Evolutionary conservation across 2,797 vertebrate species (phyloP).

Genomic region (Florisuga fusca): DNA sequence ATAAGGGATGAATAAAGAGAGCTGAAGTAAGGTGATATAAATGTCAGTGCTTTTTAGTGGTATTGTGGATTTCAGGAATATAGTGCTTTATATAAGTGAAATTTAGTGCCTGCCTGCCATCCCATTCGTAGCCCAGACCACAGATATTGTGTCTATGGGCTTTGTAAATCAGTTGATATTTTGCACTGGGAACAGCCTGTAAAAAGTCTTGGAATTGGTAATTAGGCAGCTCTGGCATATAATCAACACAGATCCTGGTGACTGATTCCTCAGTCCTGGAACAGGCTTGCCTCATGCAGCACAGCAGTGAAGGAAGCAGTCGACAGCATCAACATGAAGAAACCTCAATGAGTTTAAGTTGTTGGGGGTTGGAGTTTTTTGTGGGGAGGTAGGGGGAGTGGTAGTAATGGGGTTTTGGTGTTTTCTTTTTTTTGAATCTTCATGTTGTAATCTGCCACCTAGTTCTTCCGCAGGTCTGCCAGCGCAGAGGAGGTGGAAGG

Average conservation of each 20-base stretch:
- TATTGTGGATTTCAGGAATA: background rate
- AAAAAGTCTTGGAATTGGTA: background rate
- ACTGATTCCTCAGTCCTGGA: background rate
- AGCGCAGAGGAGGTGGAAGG: background rate
- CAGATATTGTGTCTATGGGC: background rate
- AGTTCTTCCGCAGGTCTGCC: background rate
- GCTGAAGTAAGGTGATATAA: background rate
- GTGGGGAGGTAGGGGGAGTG: background rate
- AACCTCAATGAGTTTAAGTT: background rate
- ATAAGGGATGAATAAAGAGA: background rate
- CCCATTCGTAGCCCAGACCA: background rate
- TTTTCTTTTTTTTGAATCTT: background rate
- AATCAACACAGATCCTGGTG: background rate
- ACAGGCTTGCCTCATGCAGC: background rate
- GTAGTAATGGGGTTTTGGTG: background rate
- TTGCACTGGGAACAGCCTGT: background rate
- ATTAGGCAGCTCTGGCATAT: background rate
- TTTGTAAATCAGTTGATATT: background rate
- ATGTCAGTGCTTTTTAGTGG: background rate
- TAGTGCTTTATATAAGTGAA: background rate
- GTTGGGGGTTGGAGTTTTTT: background rate
- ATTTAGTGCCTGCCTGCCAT: background rate
- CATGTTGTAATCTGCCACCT: background rate
- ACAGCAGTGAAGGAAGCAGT: background rate
- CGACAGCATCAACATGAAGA: background rate